A percentile compares a stretch with the other conserved stretches of the same genome.
Evolutionary conservation across 2,113 vertebrate species (phyloP).

Genomic region (Eudyptes chrysolophus): DNA sequence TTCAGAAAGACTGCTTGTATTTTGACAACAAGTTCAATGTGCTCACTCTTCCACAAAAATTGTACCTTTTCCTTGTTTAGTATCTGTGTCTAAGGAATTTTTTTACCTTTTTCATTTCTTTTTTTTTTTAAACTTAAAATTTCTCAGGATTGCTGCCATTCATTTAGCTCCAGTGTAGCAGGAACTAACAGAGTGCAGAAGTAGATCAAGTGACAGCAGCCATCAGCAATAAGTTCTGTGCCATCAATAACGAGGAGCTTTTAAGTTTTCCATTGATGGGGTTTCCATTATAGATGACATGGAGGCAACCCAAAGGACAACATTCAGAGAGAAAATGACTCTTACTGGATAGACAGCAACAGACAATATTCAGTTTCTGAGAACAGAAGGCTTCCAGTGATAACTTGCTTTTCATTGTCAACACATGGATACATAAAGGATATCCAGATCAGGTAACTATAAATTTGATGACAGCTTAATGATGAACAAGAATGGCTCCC

Average conservation of each 20-base stretch:
- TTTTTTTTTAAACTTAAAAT: not conserved
- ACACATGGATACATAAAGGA: not conserved
- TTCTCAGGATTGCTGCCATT: not conserved
- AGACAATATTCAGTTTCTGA: not conserved
- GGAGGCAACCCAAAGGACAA: not conserved
- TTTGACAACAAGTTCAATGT: not conserved
- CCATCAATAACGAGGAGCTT: not conserved
- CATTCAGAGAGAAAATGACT: not conserved
- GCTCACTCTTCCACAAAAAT: not conserved
- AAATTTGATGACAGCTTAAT: not conserved
- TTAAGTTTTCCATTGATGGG: not conserved
- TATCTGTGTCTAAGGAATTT: not conserved
- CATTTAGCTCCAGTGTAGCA: not conserved
- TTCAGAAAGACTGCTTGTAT: not conserved
- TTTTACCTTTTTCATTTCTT: not conserved
- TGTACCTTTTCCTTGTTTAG: not conserved
- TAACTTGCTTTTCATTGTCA: not conserved
- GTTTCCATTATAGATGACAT: not conserved
- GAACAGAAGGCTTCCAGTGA: not conserved
- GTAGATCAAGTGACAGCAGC: not conserved
- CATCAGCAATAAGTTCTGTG: not conserved
- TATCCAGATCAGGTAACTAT: not conserved
- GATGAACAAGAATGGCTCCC: not conserved
- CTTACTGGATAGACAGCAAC: not conserved
- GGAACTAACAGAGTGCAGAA: not conserved